Evolutionary conservation across 2,888 invertebrate genomes (phyloP).

Genomic region (Xestobium rufovillosum): DNA sequence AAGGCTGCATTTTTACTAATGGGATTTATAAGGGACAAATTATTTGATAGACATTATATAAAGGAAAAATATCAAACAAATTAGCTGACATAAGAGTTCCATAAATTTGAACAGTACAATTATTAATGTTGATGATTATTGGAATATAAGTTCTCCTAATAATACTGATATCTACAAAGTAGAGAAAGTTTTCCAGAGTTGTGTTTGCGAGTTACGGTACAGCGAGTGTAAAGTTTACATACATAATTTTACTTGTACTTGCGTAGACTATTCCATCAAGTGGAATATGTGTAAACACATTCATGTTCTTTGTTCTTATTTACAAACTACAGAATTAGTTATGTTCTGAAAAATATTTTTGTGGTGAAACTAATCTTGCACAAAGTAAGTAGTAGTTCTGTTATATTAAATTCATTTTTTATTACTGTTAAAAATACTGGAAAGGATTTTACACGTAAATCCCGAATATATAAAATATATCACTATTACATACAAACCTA

Average conservation of each 20-base stretch:
- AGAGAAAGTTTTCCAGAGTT: conserved; percentile 5
- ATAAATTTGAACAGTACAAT: no score
- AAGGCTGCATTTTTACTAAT: conserved; percentile 23
- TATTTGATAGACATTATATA: conserved; percentile 22
- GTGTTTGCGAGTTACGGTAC: conserved; percentile 16
- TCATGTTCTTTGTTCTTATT: no score
- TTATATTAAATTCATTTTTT: no score
- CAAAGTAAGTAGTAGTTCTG: no score
- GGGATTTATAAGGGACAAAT: conserved; percentile 24
- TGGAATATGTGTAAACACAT: conserved; percentile 13
- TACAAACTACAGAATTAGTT: no score
- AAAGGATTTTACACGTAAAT: no score
- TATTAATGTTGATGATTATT: conserved; percentile 9
- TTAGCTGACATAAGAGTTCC: conserved; percentile 11
- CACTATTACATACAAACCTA: no score
- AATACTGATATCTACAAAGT: conserved; percentile 9
- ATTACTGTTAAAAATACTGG: no score
- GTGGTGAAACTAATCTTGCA: no score
- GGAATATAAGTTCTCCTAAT: conserved; percentile 12
- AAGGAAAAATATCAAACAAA: conserved; percentile 25
- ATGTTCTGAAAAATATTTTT: no score
- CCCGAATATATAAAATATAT: no score
- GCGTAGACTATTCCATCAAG: conserved; percentile 15
- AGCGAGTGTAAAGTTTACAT: conserved; percentile 15
- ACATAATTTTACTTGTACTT: conserved; percentile 18